Percentiles rank a stretch among this genome's conserved stretches.
Conservation (phyloP, 2,797 vertebrate genomes). For the Eulemur albifrons region DNA sequence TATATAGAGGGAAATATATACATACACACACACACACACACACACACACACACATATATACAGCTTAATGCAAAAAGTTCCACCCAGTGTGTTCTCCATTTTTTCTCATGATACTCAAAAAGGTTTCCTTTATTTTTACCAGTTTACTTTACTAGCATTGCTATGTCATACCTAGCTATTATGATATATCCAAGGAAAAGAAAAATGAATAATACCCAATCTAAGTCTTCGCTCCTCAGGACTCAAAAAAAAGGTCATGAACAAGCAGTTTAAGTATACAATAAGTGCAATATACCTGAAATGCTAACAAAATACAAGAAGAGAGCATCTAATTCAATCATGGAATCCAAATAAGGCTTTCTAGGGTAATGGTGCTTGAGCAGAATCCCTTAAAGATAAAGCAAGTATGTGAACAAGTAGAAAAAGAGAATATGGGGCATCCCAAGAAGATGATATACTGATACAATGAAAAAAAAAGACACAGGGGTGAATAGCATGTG, state of each 20-base stretch:
- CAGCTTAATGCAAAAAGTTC: not conserved
- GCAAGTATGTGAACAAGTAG: not conserved
- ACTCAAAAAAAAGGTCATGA: not conserved
- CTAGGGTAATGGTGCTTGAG: not conserved
- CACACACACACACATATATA: not conserved
- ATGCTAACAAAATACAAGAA: not conserved
- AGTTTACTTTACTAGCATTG: not conserved
- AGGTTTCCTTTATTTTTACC: not conserved
- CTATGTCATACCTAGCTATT: not conserved
- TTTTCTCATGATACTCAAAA: not conserved
- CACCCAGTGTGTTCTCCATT: not conserved
- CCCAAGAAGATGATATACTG: not conserved
- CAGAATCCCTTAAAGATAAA: not conserved
- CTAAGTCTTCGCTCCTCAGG: not conserved
- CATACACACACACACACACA: too few species aligned
- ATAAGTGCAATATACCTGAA: not conserved
- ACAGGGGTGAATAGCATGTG: rapidly evolving
- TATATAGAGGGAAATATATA: not conserved
- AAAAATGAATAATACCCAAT: not conserved
- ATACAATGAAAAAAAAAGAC: not conserved
- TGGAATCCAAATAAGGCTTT: not conserved
- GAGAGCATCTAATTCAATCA: not conserved
- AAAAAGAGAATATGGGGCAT: not conserved
- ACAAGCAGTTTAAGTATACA: not conserved
- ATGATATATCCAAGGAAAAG: not conserved